Evolutionary conservation across 2,888 invertebrate species (phyloP), one percentile per base, ranked within the genome.

Genomic region (Caenorhabditis sinica): DNA sequence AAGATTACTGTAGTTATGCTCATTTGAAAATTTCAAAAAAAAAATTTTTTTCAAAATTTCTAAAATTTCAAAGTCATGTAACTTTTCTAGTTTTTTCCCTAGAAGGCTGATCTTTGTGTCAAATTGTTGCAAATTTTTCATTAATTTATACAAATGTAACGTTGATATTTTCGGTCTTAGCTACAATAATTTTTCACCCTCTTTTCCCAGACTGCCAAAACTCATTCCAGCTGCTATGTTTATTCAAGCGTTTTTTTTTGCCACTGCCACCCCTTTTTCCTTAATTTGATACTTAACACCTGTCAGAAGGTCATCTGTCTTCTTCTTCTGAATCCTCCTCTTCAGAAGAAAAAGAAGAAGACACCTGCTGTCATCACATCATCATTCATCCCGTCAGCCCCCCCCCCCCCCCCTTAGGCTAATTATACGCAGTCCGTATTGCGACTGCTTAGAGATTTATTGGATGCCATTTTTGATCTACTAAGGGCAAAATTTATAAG

Each of bases 261-360:
- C 40, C 40, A 2, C 40, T 40, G 11, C 13, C 40, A 6, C 33
- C 9, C 33, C 33, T 36, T 36, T 36, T 36, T 36, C 33, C 53
- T 28, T 65, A 65, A 65, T 65, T 65, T 65, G 30, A 69, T 56
- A 40, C 51, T 43, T 69, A 69, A 69, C 69, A 69, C 69, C 69
- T 69, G 69, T 56, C 69, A 69, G 51, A 69, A 56, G 69, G 69
- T 69, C 69, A 56, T 69, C 56, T 56, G 56, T 69, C 69, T 68
- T 68, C 33, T 33, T n/a, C n/a, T n/a, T n/a, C 8, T 25, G 28
- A 15, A 13, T 15, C 25, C 1, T 23, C 23, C 20, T 63, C 33
- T 66, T 66, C 49, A 45, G 43, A 33, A 66, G 66, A 66, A 17
- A 28, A 28, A 58, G 30, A 40, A 40, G 66, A 66, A 68, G 68